Evolutionary conservation across 2,888 invertebrate genomes (phyloP).

Genomic region (Caenorhabditis macrosperma): DNA sequence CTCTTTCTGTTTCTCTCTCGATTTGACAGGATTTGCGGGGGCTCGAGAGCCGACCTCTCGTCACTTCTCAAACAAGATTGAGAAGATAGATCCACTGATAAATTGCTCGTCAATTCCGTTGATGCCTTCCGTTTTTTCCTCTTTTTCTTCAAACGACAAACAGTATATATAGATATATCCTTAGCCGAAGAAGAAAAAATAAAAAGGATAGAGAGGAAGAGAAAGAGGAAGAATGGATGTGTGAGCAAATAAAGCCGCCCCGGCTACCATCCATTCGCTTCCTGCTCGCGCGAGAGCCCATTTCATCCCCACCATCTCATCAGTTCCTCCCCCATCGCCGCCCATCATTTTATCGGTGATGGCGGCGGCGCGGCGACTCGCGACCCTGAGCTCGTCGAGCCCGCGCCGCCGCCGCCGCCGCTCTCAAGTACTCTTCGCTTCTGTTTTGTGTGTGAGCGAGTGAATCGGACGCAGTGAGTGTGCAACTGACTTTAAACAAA

Average conservation of each 20-base stretch:
- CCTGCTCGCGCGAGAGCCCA: background rate
- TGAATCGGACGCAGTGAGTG: constrained; percentile 53
- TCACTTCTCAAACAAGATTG: too few relatives aligned
- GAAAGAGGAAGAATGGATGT: background rate
- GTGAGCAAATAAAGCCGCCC: constrained; percentile 50
- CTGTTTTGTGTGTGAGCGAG: constrained; percentile 43
- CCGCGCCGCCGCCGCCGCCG: constrained; percentile 9
- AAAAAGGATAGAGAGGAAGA: background rate
- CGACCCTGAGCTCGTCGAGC: constrained; percentile 5
- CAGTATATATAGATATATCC: constrained; percentile 33
- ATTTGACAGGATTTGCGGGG: background rate
- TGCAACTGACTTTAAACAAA: constrained; percentile 61
- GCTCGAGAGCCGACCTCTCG: too few relatives aligned
- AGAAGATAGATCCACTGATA: too few relatives aligned
- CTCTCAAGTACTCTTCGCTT: constrained; percentile 52
- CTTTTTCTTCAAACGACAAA: constrained; percentile 34
- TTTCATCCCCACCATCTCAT: background rate
- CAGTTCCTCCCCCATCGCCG: background rate
- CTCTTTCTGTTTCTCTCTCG: background rate
- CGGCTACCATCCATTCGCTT: constrained; percentile 9
- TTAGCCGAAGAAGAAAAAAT: constrained; percentile 4
- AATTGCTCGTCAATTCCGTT: constrained; percentile 16
- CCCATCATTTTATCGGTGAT: constrained; percentile 32
- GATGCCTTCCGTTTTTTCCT: background rate
- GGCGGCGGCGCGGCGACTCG: constrained; percentile 37